Conservation (phyloP, 2,113 vertebrate genomes). For the Thomomys bottae region DNA sequence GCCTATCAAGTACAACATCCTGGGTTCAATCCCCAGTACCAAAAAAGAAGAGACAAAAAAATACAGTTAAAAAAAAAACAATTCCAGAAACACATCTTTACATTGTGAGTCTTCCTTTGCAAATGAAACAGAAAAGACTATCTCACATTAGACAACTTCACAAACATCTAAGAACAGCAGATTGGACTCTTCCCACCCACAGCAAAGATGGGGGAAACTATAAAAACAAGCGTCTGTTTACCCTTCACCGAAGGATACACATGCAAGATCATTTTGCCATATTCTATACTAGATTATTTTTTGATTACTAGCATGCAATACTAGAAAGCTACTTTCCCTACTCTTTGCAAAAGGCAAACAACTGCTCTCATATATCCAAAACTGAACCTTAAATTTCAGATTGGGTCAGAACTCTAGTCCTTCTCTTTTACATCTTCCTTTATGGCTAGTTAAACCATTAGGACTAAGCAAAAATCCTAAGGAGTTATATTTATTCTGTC, state of each 20-base stretch:
- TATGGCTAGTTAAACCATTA: too few species aligned
- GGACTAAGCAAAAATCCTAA: background rate
- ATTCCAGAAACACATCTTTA: background rate
- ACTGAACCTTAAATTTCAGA: background rate
- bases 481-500: background rate
- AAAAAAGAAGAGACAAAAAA: too few species aligned
- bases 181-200: background rate
- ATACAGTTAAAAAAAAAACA: too few species aligned
- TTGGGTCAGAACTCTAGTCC: background rate
- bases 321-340: background rate
- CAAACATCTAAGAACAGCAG: background rate
- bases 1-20: too few species aligned
- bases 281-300: background rate
- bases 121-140: conserved; percentile 5
- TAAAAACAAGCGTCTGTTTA: background rate
- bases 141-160: conserved; percentile 20
- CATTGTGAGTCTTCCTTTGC: background rate
- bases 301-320: background rate
- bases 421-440: background rate
- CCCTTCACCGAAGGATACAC: background rate
- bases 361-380: background rate
- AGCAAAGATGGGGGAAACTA: background rate
- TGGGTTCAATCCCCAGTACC: too few species aligned
- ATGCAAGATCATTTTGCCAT: background rate
- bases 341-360: background rate